Evolutionary conservation across 2,888 invertebrate genomes (phyloP).

Genomic region (Molanna angustata): DNA sequence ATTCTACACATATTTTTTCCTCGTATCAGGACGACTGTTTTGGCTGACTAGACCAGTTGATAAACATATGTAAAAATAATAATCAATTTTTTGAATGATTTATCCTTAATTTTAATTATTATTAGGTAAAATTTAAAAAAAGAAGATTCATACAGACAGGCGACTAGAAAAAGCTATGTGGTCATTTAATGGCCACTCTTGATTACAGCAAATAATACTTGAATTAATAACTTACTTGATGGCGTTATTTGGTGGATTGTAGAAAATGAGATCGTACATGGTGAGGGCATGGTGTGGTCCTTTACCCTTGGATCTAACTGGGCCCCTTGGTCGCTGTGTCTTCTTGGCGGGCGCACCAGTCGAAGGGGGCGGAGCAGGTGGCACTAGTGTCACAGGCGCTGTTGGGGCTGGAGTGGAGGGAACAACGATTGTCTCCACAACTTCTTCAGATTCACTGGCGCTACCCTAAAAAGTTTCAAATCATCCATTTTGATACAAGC

Average conservation of each 20-base stretch:
- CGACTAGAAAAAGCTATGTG: too few species aligned
- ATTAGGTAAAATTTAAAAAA: too few species aligned
- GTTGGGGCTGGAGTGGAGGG: constrained; percentile 36
- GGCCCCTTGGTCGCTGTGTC: constrained; percentile 26
- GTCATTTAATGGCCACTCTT: neutral
- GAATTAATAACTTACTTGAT: constrained; percentile 57
- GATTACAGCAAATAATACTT: neutral
- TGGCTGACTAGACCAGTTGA: too few species aligned
- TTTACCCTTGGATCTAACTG: constrained; percentile 48
- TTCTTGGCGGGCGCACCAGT: neutral
- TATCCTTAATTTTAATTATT: too few species aligned
- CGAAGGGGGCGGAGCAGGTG: constrained; percentile 80
- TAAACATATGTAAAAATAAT: too few species aligned
- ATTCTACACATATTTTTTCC: too few species aligned
- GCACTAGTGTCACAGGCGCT: constrained; percentile 45
- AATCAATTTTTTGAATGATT: too few species aligned
- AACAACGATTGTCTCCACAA: constrained; percentile 38
- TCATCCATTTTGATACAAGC: too few species aligned
- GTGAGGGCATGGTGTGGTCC: constrained; percentile 69
- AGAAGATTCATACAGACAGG: too few species aligned
- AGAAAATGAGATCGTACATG: constrained; percentile 91
- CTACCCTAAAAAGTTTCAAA: constrained; percentile 58
- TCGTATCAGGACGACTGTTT: too few species aligned
- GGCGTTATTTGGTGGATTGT: constrained; percentile 79
- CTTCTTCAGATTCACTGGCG: constrained; percentile 69